Percentiles rank a stretch among this genome's conserved stretches.
These are phyloP conservation scores for Priocnemis perturbator DNA, from an alignment of 2,888 invertebrate species.

Conservation along the genomic window DNA sequence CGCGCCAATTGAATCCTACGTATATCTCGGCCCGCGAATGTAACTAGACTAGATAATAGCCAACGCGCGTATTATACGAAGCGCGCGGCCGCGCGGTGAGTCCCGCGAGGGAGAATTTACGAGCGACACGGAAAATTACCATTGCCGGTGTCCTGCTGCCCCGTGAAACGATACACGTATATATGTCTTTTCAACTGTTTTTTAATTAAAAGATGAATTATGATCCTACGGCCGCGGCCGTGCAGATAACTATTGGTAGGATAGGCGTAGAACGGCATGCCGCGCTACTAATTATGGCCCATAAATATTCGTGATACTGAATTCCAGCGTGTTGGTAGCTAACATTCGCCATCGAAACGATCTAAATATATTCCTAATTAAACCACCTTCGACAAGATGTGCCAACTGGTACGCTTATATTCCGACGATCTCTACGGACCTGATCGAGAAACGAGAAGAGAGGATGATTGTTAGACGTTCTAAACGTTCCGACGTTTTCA, in stretches of 20 bases:
- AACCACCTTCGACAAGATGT: no score
- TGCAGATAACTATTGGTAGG: constrained; percentile 33
- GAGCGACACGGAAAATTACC: constrained; percentile 41
- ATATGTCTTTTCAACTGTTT: constrained; percentile 21
- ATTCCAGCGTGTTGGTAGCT: neutral
- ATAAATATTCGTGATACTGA: constrained; percentile 29
- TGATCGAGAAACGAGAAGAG: no score
- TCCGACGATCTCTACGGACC: no score
- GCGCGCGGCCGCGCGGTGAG: constrained; percentile 17
- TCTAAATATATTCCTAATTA: no score
- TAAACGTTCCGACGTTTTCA: no score
- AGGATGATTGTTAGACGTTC: no score
- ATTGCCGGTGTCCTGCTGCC: constrained; percentile 27
- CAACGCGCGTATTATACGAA: neutral
- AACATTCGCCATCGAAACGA: neutral
- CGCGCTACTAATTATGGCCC: constrained; percentile 26
- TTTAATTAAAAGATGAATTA: constrained; percentile 40
- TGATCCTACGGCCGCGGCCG: constrained; percentile 24
- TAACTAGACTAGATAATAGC: constrained; percentile 42
- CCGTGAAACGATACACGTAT: neutral
- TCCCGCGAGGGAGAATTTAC: constrained; percentile 42
- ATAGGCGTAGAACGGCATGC: constrained; percentile 26
- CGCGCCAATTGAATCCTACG: constrained; percentile 21
- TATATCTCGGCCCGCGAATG: constrained; percentile 28
- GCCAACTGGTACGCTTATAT: no score